Percentiles rank a stretch among this genome's conserved stretches.
Evolutionary conservation across 1,140 invertebrate genomes (phyloP).

Genomic region (Dendroctonus valens): DNA sequence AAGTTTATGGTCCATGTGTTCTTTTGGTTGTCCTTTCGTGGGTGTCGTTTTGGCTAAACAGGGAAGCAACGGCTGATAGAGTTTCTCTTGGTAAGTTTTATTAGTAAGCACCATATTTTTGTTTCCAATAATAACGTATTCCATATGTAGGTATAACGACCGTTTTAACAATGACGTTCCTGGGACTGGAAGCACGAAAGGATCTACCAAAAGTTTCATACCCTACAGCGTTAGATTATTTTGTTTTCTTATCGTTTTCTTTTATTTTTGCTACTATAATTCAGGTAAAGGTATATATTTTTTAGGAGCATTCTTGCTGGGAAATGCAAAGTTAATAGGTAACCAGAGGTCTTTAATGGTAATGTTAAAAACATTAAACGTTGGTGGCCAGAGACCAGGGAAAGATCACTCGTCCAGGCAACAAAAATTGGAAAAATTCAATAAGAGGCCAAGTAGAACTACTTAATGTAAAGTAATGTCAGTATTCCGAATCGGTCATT

Average conservation of each 20-base stretch:
- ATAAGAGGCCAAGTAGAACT: too few relatives aligned
- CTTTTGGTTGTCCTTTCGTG: slow-evolving; percentile 84
- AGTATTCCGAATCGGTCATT: too few relatives aligned
- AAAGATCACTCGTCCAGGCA: too few relatives aligned
- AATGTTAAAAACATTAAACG: too few relatives aligned
- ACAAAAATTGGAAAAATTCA: too few relatives aligned
- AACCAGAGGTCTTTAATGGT: too few relatives aligned
- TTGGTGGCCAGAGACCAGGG: too few relatives aligned
- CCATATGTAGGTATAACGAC: slow-evolving; percentile 72
- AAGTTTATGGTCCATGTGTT: slow-evolving; percentile 85
- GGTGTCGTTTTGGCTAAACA: slow-evolving; percentile 89
- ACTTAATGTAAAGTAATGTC: too few relatives aligned
- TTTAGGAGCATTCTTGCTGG: too few relatives aligned
- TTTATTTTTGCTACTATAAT: slow-evolving; percentile 88
- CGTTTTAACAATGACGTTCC: slow-evolving; percentile 85
- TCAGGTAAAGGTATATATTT: slow-evolving; percentile 54
- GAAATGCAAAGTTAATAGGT: too few relatives aligned
- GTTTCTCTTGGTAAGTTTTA: slow-evolving; percentile 70
- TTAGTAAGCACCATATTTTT: too few relatives aligned
- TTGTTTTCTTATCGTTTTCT: slow-evolving; percentile 81
- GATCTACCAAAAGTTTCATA: slow-evolving; percentile 86
- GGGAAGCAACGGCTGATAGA: slow-evolving; percentile 84
- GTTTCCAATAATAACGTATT: neutral
- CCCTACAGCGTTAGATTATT: slow-evolving; percentile 83
- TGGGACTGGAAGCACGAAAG: slow-evolving; percentile 80